phyloP scores from a whole-genome alignment of 2,888 invertebrate genomes.

The Caenorhabditis panamensis region DNA sequence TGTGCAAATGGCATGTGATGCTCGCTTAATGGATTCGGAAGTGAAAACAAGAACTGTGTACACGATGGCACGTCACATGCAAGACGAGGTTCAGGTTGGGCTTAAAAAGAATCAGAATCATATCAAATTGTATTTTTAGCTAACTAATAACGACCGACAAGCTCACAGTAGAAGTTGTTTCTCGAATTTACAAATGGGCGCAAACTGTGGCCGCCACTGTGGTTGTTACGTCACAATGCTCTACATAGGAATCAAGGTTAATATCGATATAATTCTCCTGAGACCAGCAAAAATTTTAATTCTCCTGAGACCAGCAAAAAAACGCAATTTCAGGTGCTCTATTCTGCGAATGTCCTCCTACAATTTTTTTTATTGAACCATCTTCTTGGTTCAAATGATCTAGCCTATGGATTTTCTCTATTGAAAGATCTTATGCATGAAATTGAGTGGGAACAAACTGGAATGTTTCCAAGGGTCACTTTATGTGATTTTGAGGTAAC shows the following conservation, averaged over 20 bases:
- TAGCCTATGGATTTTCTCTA: conserved; percentile 81
- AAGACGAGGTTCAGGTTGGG: conserved; percentile 79
- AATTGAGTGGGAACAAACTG: conserved; percentile 81
- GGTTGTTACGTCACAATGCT: conserved; percentile 81
- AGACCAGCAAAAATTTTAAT: too few relatives aligned
- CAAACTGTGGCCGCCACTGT: conserved; percentile 80
- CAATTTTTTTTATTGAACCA: conserved; percentile 81
- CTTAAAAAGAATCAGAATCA: neutral
- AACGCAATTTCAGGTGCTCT: conserved; percentile 70
- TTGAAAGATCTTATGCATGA: conserved; percentile 80
- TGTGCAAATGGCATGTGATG: conserved; percentile 82
- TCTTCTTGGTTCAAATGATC: conserved; percentile 78
- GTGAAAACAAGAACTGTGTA: conserved; percentile 81
- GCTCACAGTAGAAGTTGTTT: conserved; percentile 75
- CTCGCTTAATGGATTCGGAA: conserved; percentile 80
- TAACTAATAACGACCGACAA: conserved; percentile 78
- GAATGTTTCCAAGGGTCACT: conserved; percentile 81
- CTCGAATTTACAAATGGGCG: conserved; percentile 73
- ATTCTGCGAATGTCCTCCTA: conserved; percentile 79
- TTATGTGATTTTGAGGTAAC: conserved; percentile 81
- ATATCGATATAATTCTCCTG: neutral
- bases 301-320: too few relatives aligned
- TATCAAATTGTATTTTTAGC: too few relatives aligned
- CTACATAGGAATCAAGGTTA: conserved; percentile 81
- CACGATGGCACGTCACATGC: conserved; percentile 82